phyloP scores from a whole-genome alignment of 2,888 invertebrate genomes.

The Drosophila gaucha region DNA sequence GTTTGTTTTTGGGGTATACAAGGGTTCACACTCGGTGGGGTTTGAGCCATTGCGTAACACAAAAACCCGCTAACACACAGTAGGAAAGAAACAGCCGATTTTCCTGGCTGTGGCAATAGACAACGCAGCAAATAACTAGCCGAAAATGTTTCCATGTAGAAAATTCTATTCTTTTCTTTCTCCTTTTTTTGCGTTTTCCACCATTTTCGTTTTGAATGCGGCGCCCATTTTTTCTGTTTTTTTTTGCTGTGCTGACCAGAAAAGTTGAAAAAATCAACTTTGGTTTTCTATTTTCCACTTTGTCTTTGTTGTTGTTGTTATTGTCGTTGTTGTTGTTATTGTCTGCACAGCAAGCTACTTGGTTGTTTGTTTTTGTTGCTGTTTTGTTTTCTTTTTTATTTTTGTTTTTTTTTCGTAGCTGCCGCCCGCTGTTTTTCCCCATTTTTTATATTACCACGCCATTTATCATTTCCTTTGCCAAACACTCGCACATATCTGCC shows the following conservation, averaged over 20 bases:
- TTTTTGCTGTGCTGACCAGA: conserved; percentile 43
- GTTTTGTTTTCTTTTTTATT: conserved; percentile 36
- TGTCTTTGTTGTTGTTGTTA: conserved; percentile 20
- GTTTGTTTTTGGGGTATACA: conserved; percentile 58
- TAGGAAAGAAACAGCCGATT: conserved; percentile 28
- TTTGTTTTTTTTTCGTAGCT: conserved; percentile 45
- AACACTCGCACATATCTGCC: conserved; percentile 57
- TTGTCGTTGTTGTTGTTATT: conserved; percentile 28
- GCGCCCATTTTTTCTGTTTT: conserved; percentile 66
- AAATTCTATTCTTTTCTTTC: conserved; percentile 50
- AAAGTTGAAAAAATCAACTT: conserved; percentile 67
- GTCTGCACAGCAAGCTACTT: conserved; percentile 48
- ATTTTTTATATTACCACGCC: conserved; percentile 82
- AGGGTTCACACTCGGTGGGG: conserved; percentile 15
- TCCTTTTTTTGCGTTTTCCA: conserved; percentile 23
- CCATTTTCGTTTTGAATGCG: conserved; percentile 68
- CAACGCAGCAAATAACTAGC: conserved; percentile 38
- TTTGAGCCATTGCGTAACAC: conserved; percentile 65
- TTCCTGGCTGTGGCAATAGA: conserved; percentile 34
- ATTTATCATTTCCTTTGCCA: conserved; percentile 82
- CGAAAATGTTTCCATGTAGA: conserved; percentile 66
- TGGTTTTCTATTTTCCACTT: conserved; percentile 36
- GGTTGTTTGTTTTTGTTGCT: conserved; percentile 63
- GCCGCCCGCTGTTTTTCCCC: conserved; percentile 79
- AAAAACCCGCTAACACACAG: conserved; percentile 63